These are phyloP conservation scores for Pseudochirops corinnae DNA, from an alignment of 2,797 vertebrate species.

Conservation along the genomic window DNA sequence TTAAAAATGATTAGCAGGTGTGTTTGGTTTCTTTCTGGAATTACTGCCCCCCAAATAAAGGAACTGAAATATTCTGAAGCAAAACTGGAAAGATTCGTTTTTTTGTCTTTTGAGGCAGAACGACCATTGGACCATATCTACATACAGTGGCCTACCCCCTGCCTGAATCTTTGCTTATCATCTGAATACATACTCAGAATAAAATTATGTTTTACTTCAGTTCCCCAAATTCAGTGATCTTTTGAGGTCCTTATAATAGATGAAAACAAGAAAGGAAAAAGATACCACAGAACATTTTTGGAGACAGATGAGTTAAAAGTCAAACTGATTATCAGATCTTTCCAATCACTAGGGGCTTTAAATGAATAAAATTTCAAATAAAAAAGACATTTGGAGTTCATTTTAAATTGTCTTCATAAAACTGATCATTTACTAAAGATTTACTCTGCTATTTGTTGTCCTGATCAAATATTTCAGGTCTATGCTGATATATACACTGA, in stretches of 20 bases:
- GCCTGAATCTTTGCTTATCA: not conserved
- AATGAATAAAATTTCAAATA: conserved; percentile 6
- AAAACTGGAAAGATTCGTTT: not conserved
- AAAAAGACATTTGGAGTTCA: conserved; percentile 27
- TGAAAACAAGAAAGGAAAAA: conserved; percentile 44
- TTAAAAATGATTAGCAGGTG: not conserved
- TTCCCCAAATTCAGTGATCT: not conserved
- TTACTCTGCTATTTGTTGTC: conserved; percentile 47
- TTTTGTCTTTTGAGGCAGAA: not conserved
- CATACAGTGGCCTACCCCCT: not conserved
- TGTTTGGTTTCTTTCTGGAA: not conserved
- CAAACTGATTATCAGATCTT: conserved; percentile 45
- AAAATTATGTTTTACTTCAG: conserved; percentile 43
- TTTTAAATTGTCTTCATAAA: conserved; percentile 25
- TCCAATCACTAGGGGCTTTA: conserved; percentile 22
- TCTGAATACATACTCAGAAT: conserved; percentile 16
- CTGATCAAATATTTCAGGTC: conserved; percentile 13
- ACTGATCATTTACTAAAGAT: not conserved
- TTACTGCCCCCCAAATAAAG: not conserved
- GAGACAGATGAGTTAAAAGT: conserved; percentile 54
- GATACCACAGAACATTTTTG: conserved; percentile 39
- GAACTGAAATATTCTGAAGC: not conserved
- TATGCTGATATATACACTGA: not conserved
- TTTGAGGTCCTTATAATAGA: conserved; percentile 32
- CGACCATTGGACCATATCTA: not conserved